Percentiles rank a stretch among this genome's conserved stretches.
Conservation (phyloP, 2,797 vertebrate genomes). For the Chelonia mydas region DNA sequence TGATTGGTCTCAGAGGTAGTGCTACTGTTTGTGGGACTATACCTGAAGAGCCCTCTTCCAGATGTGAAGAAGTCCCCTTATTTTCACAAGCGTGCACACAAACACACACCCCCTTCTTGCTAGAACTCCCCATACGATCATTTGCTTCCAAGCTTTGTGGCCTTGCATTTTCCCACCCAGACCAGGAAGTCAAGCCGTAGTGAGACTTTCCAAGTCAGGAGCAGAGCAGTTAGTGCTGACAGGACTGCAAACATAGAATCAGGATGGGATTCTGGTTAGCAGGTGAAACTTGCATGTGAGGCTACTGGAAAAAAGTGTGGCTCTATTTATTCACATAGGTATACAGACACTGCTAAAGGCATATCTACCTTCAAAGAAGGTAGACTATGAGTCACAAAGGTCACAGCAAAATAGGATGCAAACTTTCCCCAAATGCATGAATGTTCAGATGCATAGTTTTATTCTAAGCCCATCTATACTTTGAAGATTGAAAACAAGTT, state of each 20-base stretch:
- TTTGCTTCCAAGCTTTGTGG: neutral
- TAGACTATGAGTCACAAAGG: neutral
- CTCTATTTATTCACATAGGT: neutral
- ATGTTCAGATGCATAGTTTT: neutral
- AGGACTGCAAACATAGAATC: neutral
- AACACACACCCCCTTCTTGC: too few relatives aligned
- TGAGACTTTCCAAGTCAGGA: neutral
- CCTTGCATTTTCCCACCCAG: neutral
- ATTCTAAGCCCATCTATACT: neutral
- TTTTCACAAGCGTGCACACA: too few relatives aligned
- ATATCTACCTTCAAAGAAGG: neutral
- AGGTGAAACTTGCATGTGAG: neutral
- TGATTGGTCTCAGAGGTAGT: neutral
- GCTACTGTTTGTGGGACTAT: neutral
- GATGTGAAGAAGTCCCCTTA: neutral
- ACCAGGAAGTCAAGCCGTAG: neutral
- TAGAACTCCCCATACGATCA: neutral
- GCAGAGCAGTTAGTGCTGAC: neutral
- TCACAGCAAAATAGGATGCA: neutral
- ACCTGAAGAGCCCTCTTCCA: neutral
- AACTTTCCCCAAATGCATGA: neutral
- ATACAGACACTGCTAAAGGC: neutral
- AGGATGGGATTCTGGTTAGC: neutral
- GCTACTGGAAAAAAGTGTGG: neutral
- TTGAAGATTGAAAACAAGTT: neutral